Evolutionary conservation across 1,140 invertebrate species (phyloP), one percentile per base, ranked within the genome.

Genomic region (Sesamia nonagrioides): DNA sequence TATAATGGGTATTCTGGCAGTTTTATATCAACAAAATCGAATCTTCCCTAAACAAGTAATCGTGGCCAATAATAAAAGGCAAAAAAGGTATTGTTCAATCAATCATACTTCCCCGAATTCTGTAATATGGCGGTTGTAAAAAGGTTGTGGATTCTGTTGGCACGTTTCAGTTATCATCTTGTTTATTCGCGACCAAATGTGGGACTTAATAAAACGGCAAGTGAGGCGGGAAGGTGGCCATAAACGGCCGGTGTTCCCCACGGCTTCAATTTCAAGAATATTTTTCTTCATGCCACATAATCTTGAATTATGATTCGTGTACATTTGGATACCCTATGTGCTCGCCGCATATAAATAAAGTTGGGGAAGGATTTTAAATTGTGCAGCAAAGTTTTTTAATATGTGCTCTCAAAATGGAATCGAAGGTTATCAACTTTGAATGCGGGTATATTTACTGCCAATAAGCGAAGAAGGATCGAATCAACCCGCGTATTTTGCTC

Each of bases 151-250:
- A 50, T 68, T 71, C 66, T 56, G 63, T 77, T 17, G 61, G 63
- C 75, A 73, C 35, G 71, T 74, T 74, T 58, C 71, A 42, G 78
- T 74, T 69, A 79, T 75, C 73, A 75, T 79, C 69, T 74, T 79
- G 78, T 79, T 79, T 79, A 79, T 79, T 68, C 27, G 61, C 58
- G 42, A 50, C 78, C 71, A 75, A 79, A 74, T 68, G 78, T 74
- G 78, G 61, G 60, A 79, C 77, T 54, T 68, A 74, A 74, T 75
- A 79, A 72, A 78, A 78, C 37, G 68, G 1, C 56, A 72, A 78
- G 52, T 61, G 76, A 77, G 63, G 76, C 52, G 35, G 21, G 52
- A 54, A 76, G 61, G 79, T 9, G 71, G 79, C 66, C 71, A 76
- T 80, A 80, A 80, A 80, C 73, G 58, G 21, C 40, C 58, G 73